Conservation (phyloP, 1,140 invertebrate species). For the Zaprionus vittiger region DNA sequence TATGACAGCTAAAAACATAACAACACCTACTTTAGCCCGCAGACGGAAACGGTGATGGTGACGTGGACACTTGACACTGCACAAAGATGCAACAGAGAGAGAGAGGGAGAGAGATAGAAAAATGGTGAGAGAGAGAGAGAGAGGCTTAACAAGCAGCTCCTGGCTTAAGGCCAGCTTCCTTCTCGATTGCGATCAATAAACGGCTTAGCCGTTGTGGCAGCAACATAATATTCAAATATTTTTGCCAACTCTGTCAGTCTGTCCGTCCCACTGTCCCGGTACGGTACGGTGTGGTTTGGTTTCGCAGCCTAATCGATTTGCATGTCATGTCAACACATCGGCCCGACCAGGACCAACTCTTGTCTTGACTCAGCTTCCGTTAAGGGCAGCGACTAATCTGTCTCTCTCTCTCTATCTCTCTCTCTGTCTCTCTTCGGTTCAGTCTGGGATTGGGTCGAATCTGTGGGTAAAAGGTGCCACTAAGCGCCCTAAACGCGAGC, state of each 20-base stretch:
- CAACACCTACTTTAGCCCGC: constrained; percentile 68
- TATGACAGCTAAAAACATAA: constrained; percentile 83
- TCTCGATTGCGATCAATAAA: constrained; percentile 81
- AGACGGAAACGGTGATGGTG: constrained; percentile 20
- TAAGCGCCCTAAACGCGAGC: constrained; percentile 72
- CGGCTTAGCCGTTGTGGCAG: constrained; percentile 66
- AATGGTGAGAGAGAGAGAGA: constrained; percentile 5
- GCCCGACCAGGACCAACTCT: constrained; percentile 7
- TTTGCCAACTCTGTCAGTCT: constrained; percentile 26
- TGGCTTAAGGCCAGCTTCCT: constrained; percentile 46
- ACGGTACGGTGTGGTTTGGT: constrained; percentile 3
- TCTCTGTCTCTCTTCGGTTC: not conserved
- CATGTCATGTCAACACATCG: constrained; percentile 73
- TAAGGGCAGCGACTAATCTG: constrained; percentile 46
- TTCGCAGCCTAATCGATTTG: constrained; percentile 67
- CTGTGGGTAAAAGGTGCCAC: constrained; percentile 55
- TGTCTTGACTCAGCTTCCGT: constrained; percentile 54
- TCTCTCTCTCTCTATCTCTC: not conserved
- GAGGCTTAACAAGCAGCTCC: constrained; percentile 34
- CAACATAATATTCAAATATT: constrained; percentile 60
- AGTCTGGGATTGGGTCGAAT: constrained; percentile 9
- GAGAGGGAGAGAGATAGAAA: constrained; percentile 21
- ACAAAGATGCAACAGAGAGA: not conserved
- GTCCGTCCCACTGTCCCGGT: constrained; percentile 28
- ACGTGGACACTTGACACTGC: constrained; percentile 73